Conservation (phyloP, 2,888 invertebrate genomes). For the Andricus quercusramuli region DNA sequence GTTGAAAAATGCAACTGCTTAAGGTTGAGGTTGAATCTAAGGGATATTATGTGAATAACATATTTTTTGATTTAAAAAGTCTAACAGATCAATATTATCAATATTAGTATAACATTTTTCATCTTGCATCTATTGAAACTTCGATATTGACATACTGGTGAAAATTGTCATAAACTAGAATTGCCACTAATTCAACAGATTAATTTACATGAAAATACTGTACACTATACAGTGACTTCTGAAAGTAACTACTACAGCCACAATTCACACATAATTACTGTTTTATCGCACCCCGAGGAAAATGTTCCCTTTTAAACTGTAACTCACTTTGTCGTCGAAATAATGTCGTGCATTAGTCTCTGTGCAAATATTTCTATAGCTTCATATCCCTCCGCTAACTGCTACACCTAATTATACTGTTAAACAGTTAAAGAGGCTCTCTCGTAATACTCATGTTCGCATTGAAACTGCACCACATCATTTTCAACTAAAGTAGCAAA, state of each 20-base stretch:
- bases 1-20: no score
- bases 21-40: no score
- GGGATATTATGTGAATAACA: no score
- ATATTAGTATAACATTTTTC: no score
- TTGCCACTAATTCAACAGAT: not conserved
- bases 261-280: slow-evolving; percentile 32
- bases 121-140: no score
- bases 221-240: not conserved
- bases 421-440: slow-evolving; percentile 22
- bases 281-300: slow-evolving; percentile 8
- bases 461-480: not conserved
- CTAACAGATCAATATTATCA: no score
- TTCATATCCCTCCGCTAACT: slow-evolving; percentile 16
- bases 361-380: slow-evolving; percentile 26
- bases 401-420: slow-evolving; percentile 30
- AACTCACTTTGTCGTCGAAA: slow-evolving; percentile 20
- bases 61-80: no score
- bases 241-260: not conserved
- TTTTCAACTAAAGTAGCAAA: not conserved
- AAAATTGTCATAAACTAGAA: not conserved
- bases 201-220: not conserved
- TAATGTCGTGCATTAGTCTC: slow-evolving; percentile 27
- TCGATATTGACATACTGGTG: no score
- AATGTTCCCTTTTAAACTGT: slow-evolving; percentile 21
- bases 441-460: not conserved